Evolutionary conservation across 2,797 vertebrate species (phyloP).

Genomic region (Danio albolineatus): DNA sequence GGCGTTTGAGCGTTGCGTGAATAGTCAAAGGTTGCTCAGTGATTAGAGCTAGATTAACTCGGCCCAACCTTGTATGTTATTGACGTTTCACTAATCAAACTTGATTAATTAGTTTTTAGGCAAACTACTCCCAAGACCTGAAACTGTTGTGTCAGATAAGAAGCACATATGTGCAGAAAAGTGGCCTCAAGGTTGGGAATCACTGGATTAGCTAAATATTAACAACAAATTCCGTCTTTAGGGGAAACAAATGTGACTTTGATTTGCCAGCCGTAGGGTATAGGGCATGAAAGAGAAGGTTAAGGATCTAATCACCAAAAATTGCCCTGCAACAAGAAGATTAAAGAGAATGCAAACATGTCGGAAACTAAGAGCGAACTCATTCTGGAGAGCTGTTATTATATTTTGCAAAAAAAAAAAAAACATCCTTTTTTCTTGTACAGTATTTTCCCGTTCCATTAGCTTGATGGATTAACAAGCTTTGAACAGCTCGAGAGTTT

Average conservation of each 20-base stretch:
- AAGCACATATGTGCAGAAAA: neutral
- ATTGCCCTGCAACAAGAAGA: slow-evolving; percentile 12
- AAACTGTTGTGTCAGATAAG: neutral
- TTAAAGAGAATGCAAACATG: neutral
- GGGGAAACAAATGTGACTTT: slow-evolving; percentile 21
- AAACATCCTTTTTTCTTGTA: neutral
- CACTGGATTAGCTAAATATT: slow-evolving; percentile 24
- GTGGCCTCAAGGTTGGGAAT: neutral
- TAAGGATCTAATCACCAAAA: neutral
- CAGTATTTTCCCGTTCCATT: slow-evolving; percentile 9
- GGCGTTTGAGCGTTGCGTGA: neutral
- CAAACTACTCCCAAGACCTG: neutral
- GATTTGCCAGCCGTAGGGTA: slow-evolving; percentile 15
- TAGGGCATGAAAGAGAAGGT: neutral
- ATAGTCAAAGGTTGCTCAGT: slow-evolving; percentile 17
- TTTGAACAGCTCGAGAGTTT: too few species aligned
- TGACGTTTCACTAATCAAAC: neutral
- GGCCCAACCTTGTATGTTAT: neutral
- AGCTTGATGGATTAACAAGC: neutral
- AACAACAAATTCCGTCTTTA: neutral
- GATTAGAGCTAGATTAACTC: neutral
- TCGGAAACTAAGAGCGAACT: neutral
- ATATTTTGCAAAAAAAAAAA: neutral
- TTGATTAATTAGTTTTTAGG: neutral
- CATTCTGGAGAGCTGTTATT: neutral